Percentiles rank a stretch among this genome's conserved stretches.
Evolutionary conservation across 2,888 invertebrate species (phyloP).

Genomic region (Marronus borbonicus): DNA sequence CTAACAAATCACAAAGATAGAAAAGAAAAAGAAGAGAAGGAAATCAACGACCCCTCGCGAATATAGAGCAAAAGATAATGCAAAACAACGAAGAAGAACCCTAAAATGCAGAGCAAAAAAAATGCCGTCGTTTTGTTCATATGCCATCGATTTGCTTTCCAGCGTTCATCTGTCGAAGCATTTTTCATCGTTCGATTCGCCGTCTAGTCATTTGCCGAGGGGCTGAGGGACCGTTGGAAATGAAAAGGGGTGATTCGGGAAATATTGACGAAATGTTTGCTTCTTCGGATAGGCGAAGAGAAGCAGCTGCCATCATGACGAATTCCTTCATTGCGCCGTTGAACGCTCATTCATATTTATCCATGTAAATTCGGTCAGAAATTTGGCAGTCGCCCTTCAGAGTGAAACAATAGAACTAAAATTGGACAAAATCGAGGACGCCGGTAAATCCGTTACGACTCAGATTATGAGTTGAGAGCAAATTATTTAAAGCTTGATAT

Average conservation of each 20-base stretch:
- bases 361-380: slow-evolving; percentile 30
- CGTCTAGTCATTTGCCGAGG: too few relatives aligned
- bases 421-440: not conserved
- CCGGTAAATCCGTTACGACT: too few relatives aligned
- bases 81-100: not conserved
- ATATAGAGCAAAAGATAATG: not conserved
- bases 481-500: too few relatives aligned
- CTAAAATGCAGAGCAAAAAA: too few relatives aligned
- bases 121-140: not conserved
- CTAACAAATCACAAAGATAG: not conserved
- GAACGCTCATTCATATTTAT: slow-evolving; percentile 37
- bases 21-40: not conserved
- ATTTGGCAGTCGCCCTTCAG: slow-evolving; percentile 1
- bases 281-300: not conserved
- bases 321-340: not conserved
- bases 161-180: not conserved
- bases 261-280: too few relatives aligned
- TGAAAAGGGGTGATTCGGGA: too few relatives aligned
- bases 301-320: not conserved
- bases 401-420: slow-evolving; percentile 37
- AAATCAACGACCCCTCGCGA: not conserved
- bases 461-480: too few relatives aligned
- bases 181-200: too few relatives aligned
- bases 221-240: too few relatives aligned
- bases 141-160: slow-evolving; percentile 15